Percentiles rank a stretch among this genome's conserved stretches.
phyloP scores from a whole-genome alignment of 1,140 invertebrate species.

The Carcinoscorpius rotundicauda region DNA sequence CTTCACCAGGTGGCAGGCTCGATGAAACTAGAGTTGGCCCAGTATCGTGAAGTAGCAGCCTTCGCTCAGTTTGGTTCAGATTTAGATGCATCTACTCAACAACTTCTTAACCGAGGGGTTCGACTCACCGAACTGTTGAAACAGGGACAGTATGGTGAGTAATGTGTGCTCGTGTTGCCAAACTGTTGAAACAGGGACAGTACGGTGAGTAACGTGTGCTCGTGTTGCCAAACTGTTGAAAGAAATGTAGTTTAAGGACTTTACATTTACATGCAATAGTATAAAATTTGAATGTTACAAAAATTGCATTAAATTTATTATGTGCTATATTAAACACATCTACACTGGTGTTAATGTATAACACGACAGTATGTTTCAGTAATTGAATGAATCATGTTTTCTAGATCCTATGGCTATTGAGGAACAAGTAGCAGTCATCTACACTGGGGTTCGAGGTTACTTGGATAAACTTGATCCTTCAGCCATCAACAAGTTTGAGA shows the following conservation, averaged over 20 bases:
- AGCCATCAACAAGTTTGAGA: constrained; percentile 96
- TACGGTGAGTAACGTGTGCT: too few species aligned
- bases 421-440: constrained; percentile 98
- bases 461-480: constrained; percentile 96
- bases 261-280: constrained; percentile 1
- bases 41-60: constrained; percentile 99
- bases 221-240: too few species aligned
- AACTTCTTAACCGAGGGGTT: constrained; percentile 95
- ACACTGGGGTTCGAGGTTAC: constrained; percentile 97
- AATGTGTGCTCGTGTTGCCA: background rate
- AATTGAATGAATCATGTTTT: constrained; percentile 20
- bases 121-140: constrained; percentile 97
- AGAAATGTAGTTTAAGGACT: too few species aligned
- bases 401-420: constrained; percentile 98
- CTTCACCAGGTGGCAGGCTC: constrained; percentile 83
- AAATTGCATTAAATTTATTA: too few species aligned
- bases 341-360: too few species aligned
- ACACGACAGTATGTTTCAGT: too few species aligned
- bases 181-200: too few species aligned
- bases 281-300: constrained; percentile 14
- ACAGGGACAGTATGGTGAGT: constrained; percentile 90
- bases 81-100: constrained; percentile 97
- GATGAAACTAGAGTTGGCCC: constrained; percentile 99
- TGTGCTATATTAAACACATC: too few species aligned
- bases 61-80: constrained; percentile 99